Conservation (phyloP, 2,888 invertebrate species). For the Acleris holmiana region DNA sequence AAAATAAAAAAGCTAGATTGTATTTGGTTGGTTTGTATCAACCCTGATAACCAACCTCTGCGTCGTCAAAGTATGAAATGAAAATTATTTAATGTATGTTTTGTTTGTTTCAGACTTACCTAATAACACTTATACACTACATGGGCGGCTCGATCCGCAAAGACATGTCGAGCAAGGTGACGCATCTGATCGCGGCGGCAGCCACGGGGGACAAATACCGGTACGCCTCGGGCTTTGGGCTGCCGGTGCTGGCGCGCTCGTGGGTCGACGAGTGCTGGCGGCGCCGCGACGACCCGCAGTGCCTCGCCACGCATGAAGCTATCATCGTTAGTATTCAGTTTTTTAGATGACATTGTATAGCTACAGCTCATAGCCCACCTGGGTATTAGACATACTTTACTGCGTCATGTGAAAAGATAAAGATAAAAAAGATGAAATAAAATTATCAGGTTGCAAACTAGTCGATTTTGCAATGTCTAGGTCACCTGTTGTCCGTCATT, state of each 20-base stretch:
- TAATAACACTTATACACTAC: constrained; percentile 95
- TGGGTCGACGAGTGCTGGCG: constrained; percentile 97
- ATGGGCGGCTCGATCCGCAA: constrained; percentile 98
- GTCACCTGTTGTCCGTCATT: no score
- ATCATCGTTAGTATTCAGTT: constrained; percentile 83
- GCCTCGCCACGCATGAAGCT: constrained; percentile 88
- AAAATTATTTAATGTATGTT: constrained; percentile 1
- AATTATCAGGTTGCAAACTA: no score
- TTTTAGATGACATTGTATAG: neutral
- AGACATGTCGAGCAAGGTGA: constrained; percentile 94
- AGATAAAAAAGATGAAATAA: no score
- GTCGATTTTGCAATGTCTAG: no score
- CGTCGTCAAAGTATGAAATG: neutral
- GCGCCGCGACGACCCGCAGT: constrained; percentile 87
- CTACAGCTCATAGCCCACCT: neutral
- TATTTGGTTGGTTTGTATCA: no score
- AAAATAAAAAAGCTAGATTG: no score
- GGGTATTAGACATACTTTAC: neutral
- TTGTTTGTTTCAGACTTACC: constrained; percentile 86
- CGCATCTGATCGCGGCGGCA: constrained; percentile 96
- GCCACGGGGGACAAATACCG: constrained; percentile 97
- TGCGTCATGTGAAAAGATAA: no score
- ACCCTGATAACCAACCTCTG: neutral
- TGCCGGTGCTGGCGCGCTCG: constrained; percentile 93
- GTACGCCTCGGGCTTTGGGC: constrained; percentile 95